phyloP scores from a whole-genome alignment of 2,113 vertebrate species.

The Xiphophorus maculatus region DNA sequence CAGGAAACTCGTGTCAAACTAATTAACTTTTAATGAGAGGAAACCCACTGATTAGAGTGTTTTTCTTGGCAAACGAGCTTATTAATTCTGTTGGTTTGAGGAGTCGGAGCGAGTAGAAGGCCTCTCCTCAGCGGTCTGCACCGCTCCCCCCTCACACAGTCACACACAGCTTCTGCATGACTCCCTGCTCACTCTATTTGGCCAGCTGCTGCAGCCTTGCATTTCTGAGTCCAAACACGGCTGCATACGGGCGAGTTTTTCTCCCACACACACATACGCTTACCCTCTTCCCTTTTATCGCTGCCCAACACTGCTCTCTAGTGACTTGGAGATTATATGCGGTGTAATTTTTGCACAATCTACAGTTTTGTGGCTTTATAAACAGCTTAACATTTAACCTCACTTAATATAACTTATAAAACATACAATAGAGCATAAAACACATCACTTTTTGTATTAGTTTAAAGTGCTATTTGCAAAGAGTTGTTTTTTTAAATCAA shows the following conservation, averaged over 20 bases:
- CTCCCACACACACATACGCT: slow-evolving; percentile 7
- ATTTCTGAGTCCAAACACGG: slow-evolving; percentile 23
- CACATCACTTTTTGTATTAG: background rate
- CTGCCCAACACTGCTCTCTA: slow-evolving; percentile 72
- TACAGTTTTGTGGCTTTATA: background rate
- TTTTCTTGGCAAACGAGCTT: slow-evolving; percentile 83
- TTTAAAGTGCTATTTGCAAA: background rate
- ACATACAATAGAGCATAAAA: background rate
- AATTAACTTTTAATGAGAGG: slow-evolving; percentile 90
- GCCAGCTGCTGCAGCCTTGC: slow-evolving; percentile 56
- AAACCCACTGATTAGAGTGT: slow-evolving; percentile 88
- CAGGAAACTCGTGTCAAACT: slow-evolving; percentile 86
- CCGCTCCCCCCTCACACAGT: slow-evolving; percentile 34
- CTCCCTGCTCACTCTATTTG: slow-evolving; percentile 62
- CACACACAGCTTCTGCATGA: slow-evolving; percentile 41
- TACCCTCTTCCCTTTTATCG: slow-evolving; percentile 3
- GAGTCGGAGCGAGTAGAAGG: slow-evolving; percentile 62
- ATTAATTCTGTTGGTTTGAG: slow-evolving; percentile 84
- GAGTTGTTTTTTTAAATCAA: no score
- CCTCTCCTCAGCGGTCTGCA: slow-evolving; percentile 57
- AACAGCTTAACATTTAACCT: background rate
- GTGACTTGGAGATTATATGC: slow-evolving; percentile 36
- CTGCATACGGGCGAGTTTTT: background rate
- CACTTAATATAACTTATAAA: slow-evolving; percentile 1
- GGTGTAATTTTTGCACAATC: background rate